phyloP scores from a whole-genome alignment of 2,888 invertebrate species.

The Macaria notata region DNA sequence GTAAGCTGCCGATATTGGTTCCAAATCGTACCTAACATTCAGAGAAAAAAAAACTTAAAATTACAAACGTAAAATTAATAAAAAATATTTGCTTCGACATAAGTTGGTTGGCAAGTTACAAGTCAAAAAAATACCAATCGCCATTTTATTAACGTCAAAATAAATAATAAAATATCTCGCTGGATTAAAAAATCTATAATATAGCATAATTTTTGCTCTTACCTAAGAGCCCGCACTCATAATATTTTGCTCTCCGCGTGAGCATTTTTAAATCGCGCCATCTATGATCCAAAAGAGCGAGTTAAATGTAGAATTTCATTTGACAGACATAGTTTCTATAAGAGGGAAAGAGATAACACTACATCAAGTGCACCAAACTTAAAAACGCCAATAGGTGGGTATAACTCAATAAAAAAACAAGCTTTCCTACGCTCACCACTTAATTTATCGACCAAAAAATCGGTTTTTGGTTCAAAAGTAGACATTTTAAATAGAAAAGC shows the following conservation, averaged over 20 bases:
- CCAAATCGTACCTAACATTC: conserved; percentile 32
- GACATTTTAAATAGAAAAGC: conserved; percentile 6
- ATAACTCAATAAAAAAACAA: conserved; percentile 25
- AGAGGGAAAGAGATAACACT: conserved; percentile 30
- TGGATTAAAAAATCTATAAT: conserved; percentile 22
- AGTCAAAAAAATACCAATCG: conserved; percentile 36
- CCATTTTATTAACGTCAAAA: conserved; percentile 25
- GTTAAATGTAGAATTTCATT: conserved; percentile 26
- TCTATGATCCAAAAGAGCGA: conserved; percentile 29
- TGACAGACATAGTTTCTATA: conserved; percentile 32
- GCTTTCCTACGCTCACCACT: conserved; percentile 13
- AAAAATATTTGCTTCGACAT: conserved; percentile 43
- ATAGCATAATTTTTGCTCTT: conserved; percentile 17
- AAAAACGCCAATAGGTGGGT: conserved; percentile 40
- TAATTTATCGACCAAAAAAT: conserved; percentile 8
- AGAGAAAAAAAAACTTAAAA: conserved; percentile 39
- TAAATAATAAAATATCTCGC: conserved; percentile 33
- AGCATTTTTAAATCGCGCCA: conserved; percentile 28
- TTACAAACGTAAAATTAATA: conserved; percentile 34
- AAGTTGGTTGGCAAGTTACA: conserved; percentile 63
- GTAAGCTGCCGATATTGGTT: conserved; percentile 32
- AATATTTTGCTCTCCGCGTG: conserved; percentile 11
- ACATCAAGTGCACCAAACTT: conserved; percentile 36
- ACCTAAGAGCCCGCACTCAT: conserved; percentile 3
- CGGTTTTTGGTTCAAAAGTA: conserved; percentile 10